Base-by-base conservation (phyloP, 2,888 invertebrate species). In the Fragum fragum region DNA sequence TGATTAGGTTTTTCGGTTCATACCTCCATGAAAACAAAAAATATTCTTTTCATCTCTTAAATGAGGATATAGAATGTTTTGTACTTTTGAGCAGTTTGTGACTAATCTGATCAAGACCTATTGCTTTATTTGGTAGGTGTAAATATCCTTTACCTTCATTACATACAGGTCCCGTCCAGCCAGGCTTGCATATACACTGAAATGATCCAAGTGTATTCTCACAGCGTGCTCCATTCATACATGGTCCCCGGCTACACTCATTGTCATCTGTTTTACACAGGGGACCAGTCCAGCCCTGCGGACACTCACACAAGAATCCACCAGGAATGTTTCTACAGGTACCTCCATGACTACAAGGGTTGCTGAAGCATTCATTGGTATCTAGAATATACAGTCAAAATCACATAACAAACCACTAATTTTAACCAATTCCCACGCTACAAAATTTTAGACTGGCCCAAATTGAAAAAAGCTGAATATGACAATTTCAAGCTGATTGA, bases 161-260 rank as follows among this genome's bases (percentile, higher is more conserved):
- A 91, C 98, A 98, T 90, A 98, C 98, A 92, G 98, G 98, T 0
- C 97, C 98, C 91, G 98, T 98, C 89, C 85, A 90, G 6, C 90
- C 90, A 3, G 76, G 75, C 3, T 71, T 52, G 81, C 92, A 93
- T 9, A 83, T 69, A 79, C 92, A 93, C 73, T 82, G 82, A 83
- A 89, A 93, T 9, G 90, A 89, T 1, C 92, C 92, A 14, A 87
- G 70, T 0, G 87, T 91, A 81, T 92, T 92, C 69, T 98, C 97
- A 94, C 99, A 99, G 0, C 98, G 98, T 61, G 98, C 99, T 0
- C 98, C 98, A 92, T 98, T 97, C 95, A 98, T 97, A 95, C 99
- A 99, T 14, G 90, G 90, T 32, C 79, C 79, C 23, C 97, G 97
- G 0, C 97, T 97, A 94, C 99, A 99, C 95, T 99, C 99, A 95